Conservation (phyloP, 1,140 invertebrate genomes). For the Delia radicum region DNA sequence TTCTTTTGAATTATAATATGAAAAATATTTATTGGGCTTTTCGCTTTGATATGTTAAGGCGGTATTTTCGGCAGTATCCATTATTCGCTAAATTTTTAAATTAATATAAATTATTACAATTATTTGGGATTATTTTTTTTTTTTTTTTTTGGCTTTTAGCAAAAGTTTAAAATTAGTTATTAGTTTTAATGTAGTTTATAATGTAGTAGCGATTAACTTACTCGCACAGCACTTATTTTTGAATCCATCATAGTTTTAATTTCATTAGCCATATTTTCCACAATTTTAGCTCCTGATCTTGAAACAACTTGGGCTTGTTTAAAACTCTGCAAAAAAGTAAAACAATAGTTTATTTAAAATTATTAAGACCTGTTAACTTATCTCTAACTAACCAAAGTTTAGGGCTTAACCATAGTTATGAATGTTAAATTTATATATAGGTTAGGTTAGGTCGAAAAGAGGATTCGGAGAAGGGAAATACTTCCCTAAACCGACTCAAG, state of each 20-base stretch:
- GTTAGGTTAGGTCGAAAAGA: too few relatives aligned
- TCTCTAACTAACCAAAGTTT: too few relatives aligned
- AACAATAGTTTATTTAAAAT: too few relatives aligned
- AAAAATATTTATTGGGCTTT: constrained; percentile 65
- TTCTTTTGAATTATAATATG: constrained; percentile 75
- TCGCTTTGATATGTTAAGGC: constrained; percentile 64
- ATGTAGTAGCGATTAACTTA: too few relatives aligned
- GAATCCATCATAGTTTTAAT: constrained; percentile 81
- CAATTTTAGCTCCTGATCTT: constrained; percentile 69
- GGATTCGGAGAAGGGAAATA: too few relatives aligned
- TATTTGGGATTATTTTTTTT: background rate
- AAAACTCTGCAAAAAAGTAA: constrained; percentile 63
- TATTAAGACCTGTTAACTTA: too few relatives aligned
- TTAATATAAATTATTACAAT: constrained; percentile 13
- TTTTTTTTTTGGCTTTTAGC: too few relatives aligned
- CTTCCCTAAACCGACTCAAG: too few relatives aligned
- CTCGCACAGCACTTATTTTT: constrained; percentile 80
- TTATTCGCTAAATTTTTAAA: constrained; percentile 64
- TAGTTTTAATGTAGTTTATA: too few relatives aligned
- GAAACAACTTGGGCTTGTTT: constrained; percentile 69
- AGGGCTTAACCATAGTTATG: too few relatives aligned
- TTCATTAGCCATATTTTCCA: constrained; percentile 74
- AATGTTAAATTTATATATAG: too few relatives aligned
- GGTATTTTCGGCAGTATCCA: constrained; percentile 77
- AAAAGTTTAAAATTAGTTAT: too few relatives aligned